Evolutionary conservation across 37 sponge, comb jelly and placozoan genomes (phyloP).

Genomic region (Haliclona indistincta): DNA sequence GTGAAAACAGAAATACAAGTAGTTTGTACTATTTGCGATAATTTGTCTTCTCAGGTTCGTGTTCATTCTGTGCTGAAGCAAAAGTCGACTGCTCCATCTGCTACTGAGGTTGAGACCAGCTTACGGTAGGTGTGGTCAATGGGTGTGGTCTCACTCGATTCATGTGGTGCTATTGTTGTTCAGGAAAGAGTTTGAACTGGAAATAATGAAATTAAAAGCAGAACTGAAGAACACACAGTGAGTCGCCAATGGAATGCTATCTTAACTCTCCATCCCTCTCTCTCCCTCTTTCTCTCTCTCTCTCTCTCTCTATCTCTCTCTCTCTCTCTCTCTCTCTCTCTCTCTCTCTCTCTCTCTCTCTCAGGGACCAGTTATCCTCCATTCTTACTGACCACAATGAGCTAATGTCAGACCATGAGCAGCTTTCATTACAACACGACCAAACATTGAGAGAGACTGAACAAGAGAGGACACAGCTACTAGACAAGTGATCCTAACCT

Average conservation of each 20-base stretch:
- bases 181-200: constrained; percentile 60
- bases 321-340: too few species aligned
- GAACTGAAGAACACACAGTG: constrained; percentile 47
- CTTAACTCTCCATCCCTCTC: too few species aligned
- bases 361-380: constrained; percentile 42
- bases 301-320: too few species aligned
- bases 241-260: background rate
- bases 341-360: too few species aligned
- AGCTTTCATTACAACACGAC: constrained; percentile 49
- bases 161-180: background rate
- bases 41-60: constrained; percentile 59
- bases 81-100: constrained; percentile 43
- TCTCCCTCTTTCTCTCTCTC: too few species aligned
- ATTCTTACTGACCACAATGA: constrained; percentile 64
- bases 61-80: constrained; percentile 95
- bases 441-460: constrained; percentile 43
- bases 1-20: constrained; percentile 35
- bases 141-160: background rate
- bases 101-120: constrained; percentile 40
- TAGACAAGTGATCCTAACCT: constrained; percentile 5
- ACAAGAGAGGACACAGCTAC: constrained; percentile 8
- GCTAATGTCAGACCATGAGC: constrained; percentile 50
- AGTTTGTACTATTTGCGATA: constrained; percentile 33
- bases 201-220: constrained; percentile 25
- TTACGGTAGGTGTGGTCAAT: constrained; percentile 34